Evolutionary conservation across 30 jellyfish, hydroid and myxozoan genomes (phyloP), one percentile per base, ranked within the genome.

Genomic region (Sanderia malayensis): DNA sequence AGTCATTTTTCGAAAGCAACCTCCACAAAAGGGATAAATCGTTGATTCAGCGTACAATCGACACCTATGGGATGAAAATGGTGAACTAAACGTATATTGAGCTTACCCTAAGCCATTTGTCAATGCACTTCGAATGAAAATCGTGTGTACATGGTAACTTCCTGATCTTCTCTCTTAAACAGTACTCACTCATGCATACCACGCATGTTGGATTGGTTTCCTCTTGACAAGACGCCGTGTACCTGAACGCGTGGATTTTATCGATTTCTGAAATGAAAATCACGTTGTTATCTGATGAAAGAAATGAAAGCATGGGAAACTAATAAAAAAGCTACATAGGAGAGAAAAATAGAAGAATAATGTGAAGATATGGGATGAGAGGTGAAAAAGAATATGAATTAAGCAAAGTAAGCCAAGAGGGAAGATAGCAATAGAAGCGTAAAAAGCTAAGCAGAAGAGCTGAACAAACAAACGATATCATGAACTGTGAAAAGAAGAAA

Each of bases 91-190:
- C 21, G 74, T 9, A 31, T 15, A 44, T 4, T 44, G 58, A 3
- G 49, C 93, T 28, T 34, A 88, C 97, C 93, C 63, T 74, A 4
- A 88, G 85, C 97, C 97, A 88, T 53, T 88, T 88, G 49, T 88
- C 97, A 58, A 88, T 88, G 64, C 97, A 88, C 55, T 88, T 88
- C 44, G 97, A 81, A 57, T 88, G 97, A 46, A 88, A 88, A 49
- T 88, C 97, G 82, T 88, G 97, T 22, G 88, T 64, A 81, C 97
- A 88, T 8, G 97, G 93, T 19, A 88, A 74, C 21, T 89, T 91
- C 30, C 97, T 69, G 20, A 88, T 70, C 77, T 88, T 88, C 76
- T 88, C 97, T 31, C 95, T 74, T 19, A 60, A 71, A 34, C 68
- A 31, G 34, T 88, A 88, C 28, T 88, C 97, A 46, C 95, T 75